phyloP scores from a whole-genome alignment of 2,797 vertebrate species.

The Lerista edwardsae region DNA sequence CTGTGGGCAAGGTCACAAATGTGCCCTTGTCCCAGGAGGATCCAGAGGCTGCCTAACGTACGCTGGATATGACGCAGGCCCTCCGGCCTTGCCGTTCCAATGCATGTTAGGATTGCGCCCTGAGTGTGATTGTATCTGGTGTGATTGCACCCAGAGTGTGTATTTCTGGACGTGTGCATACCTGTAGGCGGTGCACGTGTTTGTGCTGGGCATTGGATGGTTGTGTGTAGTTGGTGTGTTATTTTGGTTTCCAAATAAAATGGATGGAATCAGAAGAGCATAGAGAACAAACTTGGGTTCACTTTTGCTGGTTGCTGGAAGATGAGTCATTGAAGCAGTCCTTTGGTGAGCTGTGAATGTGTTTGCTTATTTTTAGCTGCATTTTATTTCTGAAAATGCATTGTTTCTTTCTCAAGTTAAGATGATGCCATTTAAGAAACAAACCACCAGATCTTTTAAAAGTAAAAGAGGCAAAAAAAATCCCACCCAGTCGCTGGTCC shows the following conservation, averaged over 20 bases:
- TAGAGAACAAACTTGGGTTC: background rate
- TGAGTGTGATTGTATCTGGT: background rate
- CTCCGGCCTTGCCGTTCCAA: no score
- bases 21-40: no score
- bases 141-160: background rate
- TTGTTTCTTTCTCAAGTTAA: background rate
- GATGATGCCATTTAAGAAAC: background rate
- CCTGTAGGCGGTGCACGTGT: background rate
- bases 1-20: no score
- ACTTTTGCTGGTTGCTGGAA: background rate
- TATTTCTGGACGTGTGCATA: background rate
- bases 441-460: background rate
- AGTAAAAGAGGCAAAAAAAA: background rate
- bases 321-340: background rate
- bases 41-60: no score
- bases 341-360: background rate
- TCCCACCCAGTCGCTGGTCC: background rate
- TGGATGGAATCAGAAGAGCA: background rate
- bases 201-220: background rate
- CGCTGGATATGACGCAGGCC: no score
- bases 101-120: no score
- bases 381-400: background rate
- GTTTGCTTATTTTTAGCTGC: conserved; percentile 2
- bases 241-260: background rate
- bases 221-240: background rate